Conservation (phyloP, 1,140 invertebrate genomes). For the Sycophaga agraensis region DNA sequence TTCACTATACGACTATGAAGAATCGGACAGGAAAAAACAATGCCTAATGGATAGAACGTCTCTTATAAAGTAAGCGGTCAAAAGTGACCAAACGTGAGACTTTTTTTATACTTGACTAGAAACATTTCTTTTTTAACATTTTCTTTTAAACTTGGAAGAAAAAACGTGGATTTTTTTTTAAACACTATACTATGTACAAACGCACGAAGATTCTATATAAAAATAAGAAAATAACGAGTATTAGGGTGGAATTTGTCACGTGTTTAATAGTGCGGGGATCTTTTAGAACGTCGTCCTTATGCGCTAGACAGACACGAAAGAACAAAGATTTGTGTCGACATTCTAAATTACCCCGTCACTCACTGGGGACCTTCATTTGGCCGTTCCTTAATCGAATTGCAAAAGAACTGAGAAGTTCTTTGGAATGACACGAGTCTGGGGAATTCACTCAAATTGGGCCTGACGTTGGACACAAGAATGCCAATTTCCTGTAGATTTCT, state of each 20-base stretch:
- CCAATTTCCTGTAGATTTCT: background rate
- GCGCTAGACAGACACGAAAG: too few relatives aligned
- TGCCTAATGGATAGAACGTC: background rate
- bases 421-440: too few relatives aligned
- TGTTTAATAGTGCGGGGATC: too few relatives aligned
- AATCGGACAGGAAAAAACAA: constrained; percentile 12
- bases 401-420: background rate
- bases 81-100: constrained; percentile 1
- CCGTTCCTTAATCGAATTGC: too few relatives aligned
- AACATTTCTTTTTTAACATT: constrained; percentile 15
- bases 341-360: too few relatives aligned
- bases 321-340: too few relatives aligned
- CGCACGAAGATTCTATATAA: background rate
- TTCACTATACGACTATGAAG: background rate
- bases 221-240: constrained; percentile 12
- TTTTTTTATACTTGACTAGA: background rate
- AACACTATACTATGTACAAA: constrained; percentile 2
- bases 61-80: background rate
- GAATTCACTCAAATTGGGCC: too few relatives aligned
- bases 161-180: background rate
- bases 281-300: too few relatives aligned
- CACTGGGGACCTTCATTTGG: too few relatives aligned
- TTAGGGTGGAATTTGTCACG: too few relatives aligned
- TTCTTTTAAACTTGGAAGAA: background rate
- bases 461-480: too few relatives aligned